phyloP scores from a whole-genome alignment of 2,888 invertebrate genomes.

The Dione vanillae region DNA sequence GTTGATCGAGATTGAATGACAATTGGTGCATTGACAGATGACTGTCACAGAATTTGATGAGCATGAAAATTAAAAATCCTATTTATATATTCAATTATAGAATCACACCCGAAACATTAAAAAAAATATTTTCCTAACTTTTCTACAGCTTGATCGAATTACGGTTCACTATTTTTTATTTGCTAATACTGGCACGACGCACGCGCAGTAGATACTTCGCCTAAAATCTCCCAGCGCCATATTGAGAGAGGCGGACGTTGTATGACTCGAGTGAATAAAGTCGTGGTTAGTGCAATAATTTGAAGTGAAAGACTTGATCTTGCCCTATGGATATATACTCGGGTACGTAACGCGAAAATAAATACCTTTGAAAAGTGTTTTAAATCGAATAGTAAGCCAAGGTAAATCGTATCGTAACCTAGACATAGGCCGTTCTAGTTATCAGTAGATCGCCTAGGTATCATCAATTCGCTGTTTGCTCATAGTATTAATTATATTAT shows the following conservation, averaged over 20 bases:
- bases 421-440: slow-evolving; percentile 87
- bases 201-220: slow-evolving; percentile 83
- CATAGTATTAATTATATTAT: slow-evolving; percentile 87
- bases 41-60: slow-evolving; percentile 72
- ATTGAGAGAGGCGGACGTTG: slow-evolving; percentile 90
- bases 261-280: slow-evolving; percentile 84
- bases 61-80: slow-evolving; percentile 72
- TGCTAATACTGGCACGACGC: slow-evolving; percentile 78
- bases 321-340: slow-evolving; percentile 85
- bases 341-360: slow-evolving; percentile 80
- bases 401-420: slow-evolving; percentile 82
- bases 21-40: slow-evolving; percentile 50
- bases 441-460: slow-evolving; percentile 85
- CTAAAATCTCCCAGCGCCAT: slow-evolving; percentile 88
- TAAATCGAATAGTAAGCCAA: slow-evolving; percentile 60
- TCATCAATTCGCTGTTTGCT: slow-evolving; percentile 85
- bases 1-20: slow-evolving; percentile 44
- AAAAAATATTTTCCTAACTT: slow-evolving; percentile 55
- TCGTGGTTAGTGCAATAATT: slow-evolving; percentile 84
- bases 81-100: slow-evolving; percentile 52
- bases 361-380: slow-evolving; percentile 63
- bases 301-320: slow-evolving; percentile 83
- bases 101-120: slow-evolving; percentile 47
- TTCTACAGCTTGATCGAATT: slow-evolving; percentile 57
- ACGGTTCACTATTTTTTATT: slow-evolving; percentile 68